A percentile compares a stretch with the other conserved stretches of the same genome.
Conservation (phyloP, 2,113 vertebrate species). For the Campylomormyrus numenius region DNA sequence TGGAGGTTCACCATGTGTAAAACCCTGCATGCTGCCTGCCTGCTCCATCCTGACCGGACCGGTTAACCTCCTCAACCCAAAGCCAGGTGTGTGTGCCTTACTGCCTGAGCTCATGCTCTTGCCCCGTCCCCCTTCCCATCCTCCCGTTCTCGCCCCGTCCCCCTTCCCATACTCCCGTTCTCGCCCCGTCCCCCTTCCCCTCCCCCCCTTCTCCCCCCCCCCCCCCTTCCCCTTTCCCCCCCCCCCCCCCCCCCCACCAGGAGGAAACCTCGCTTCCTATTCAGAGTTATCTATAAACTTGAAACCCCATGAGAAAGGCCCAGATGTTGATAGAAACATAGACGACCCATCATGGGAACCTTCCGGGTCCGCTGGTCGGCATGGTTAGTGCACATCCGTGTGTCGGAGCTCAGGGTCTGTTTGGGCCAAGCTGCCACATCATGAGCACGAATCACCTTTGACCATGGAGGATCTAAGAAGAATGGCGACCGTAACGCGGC, state of each 20-base stretch:
- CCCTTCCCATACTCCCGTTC: background rate
- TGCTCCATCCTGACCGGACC: constrained; percentile 31
- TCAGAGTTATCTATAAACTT: background rate
- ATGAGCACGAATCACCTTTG: background rate
- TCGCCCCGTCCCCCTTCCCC: background rate
- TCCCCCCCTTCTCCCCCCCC: background rate
- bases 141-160: background rate
- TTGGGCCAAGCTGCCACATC: background rate
- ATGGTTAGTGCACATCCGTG: background rate
- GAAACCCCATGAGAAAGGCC: background rate
- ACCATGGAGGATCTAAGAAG: background rate
- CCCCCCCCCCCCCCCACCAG: background rate
- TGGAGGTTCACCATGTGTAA: constrained; percentile 43
- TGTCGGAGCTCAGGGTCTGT: background rate
- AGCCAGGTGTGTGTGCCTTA: constrained; percentile 44
- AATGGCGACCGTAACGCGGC: background rate
- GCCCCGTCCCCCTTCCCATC: background rate
- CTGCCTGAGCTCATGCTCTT: background rate
- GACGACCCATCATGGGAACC: background rate
- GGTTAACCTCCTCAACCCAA: constrained; percentile 39
- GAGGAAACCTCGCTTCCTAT: background rate
- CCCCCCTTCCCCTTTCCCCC: background rate
- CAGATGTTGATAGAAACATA: background rate
- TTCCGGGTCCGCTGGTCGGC: background rate
- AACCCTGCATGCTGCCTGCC: constrained; percentile 53